Percentiles rank a stretch among this genome's conserved stretches.
These are phyloP conservation scores for Aeoliscus strigatus DNA, from an alignment of 2,797 vertebrate genomes.

Conservation along the genomic window DNA sequence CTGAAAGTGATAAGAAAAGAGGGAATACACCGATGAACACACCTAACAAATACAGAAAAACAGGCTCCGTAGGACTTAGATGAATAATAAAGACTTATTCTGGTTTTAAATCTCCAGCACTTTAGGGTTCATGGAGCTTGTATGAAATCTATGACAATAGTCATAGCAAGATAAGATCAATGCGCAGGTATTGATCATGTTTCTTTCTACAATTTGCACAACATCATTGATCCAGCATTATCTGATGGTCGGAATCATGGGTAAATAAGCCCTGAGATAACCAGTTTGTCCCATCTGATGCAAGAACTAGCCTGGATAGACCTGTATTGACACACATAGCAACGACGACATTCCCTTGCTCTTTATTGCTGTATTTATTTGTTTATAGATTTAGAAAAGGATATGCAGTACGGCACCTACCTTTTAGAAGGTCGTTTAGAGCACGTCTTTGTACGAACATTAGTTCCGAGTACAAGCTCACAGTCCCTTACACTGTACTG, in stretches of 20 bases:
- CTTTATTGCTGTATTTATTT: background rate
- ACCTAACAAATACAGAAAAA: too few relatives aligned
- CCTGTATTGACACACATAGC: background rate
- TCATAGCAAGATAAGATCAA: background rate
- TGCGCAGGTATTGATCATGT: background rate
- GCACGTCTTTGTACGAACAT: background rate
- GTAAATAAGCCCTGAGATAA: background rate
- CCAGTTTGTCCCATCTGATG: background rate
- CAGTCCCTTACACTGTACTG: too few relatives aligned
- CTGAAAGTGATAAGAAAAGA: conserved; percentile 8
- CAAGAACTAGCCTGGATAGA: background rate
- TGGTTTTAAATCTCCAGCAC: too few relatives aligned
- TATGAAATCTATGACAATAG: too few relatives aligned
- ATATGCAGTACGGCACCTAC: conserved; percentile 20
- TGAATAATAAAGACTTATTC: too few relatives aligned
- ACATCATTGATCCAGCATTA: conserved; percentile 3
- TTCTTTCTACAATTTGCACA: background rate
- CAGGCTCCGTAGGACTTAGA: too few relatives aligned
- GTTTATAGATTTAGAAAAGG: background rate
- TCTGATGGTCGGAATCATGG: background rate
- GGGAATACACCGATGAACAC: background rate
- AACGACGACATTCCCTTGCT: background rate
- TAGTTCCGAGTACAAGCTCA: too few relatives aligned
- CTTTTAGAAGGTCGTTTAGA: conserved; percentile 14
- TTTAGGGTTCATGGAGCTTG: too few relatives aligned